Percentiles rank a stretch among this genome's conserved stretches.
phyloP scores from a whole-genome alignment of 2,797 vertebrate genomes.

The Thunnus albacares region DNA sequence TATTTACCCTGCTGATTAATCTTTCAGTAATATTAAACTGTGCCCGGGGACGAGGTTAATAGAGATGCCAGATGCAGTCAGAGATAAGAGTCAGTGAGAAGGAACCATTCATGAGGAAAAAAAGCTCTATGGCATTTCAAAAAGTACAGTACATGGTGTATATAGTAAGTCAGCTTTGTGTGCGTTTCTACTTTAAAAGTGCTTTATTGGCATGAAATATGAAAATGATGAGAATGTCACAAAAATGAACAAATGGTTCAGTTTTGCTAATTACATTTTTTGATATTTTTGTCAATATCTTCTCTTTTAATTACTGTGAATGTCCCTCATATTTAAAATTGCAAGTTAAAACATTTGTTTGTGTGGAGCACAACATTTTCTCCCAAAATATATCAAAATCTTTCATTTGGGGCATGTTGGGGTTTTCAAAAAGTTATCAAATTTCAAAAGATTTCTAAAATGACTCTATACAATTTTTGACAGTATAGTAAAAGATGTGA shows the following conservation, averaged over 20 bases:
- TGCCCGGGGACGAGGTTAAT: slow-evolving; percentile 36
- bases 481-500: neutral
- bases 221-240: neutral
- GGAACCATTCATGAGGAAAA: neutral
- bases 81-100: neutral
- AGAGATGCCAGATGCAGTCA: slow-evolving; percentile 35
- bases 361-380: neutral
- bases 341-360: neutral
- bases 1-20: slow-evolving; percentile 71
- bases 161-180: neutral
- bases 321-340: neutral
- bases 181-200: neutral
- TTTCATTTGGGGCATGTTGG: neutral
- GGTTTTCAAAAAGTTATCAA: slow-evolving; percentile 1
- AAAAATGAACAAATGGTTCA: neutral
- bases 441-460: neutral
- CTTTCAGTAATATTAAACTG: slow-evolving; percentile 66
- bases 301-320: neutral
- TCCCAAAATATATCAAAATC: neutral
- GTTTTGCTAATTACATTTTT: neutral
- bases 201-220: neutral
- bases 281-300: neutral
- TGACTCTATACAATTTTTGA: neutral
- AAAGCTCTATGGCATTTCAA: neutral
- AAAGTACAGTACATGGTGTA: neutral